phyloP scores from a whole-genome alignment of 2,888 invertebrate genomes.

The Plutella xylostella region DNA sequence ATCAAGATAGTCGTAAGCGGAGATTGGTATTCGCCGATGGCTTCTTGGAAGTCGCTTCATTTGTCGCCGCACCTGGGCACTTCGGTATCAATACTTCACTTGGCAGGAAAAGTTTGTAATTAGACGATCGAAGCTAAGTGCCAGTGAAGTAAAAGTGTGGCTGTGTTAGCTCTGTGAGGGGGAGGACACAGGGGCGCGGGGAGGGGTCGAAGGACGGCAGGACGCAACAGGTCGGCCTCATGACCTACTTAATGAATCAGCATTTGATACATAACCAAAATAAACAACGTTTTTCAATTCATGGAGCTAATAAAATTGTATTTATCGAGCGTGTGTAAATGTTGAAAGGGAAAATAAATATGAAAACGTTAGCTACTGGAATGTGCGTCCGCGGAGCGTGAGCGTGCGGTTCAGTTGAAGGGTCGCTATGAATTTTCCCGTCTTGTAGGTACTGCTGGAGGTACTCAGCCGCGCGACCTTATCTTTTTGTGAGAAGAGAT shows the following conservation, averaged over 20 bases:
- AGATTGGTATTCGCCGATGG: no score
- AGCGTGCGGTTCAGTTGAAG: no score
- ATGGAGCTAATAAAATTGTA: not conserved
- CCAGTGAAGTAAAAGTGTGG: not conserved
- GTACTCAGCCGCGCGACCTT: no score
- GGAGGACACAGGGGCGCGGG: conserved; percentile 11
- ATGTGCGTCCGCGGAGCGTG: no score
- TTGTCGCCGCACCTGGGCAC: no score
- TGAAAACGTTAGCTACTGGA: not conserved
- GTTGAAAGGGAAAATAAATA: conserved; percentile 1
- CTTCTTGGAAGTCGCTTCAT: no score
- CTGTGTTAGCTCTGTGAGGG: conserved; percentile 1
- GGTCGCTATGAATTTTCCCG: not conserved
- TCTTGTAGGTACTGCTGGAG: no score
- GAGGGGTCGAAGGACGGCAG: conserved; percentile 28
- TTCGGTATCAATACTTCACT: no score
- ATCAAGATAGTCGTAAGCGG: no score
- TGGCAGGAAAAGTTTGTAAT: not conserved
- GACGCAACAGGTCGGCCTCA: conserved; percentile 43
- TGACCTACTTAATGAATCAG: conserved; percentile 36
- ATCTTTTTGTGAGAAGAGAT: not conserved
- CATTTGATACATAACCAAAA: not conserved
- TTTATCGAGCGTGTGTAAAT: not conserved
- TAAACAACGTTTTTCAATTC: not conserved
- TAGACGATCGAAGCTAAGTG: not conserved